Base-by-base conservation (phyloP, 2,797 vertebrate species). In the Eurystomus glaucurus region DNA sequence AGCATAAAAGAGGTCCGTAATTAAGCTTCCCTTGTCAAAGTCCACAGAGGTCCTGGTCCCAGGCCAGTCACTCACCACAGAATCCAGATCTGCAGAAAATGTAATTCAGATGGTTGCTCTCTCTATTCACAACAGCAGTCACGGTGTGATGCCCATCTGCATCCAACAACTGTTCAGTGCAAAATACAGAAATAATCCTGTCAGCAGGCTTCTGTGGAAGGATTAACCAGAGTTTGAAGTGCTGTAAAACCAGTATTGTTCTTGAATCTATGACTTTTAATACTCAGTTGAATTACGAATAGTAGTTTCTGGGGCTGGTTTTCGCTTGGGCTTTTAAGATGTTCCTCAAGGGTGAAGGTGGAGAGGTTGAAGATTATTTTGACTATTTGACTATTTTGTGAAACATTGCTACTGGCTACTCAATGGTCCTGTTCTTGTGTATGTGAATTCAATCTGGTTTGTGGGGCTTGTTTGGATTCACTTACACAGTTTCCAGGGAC, bases 1-100 rank as follows among this genome's bases (percentile, higher is more conserved):
- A 79, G 9, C 37, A 43, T 37, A 19, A 72, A 64, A 51, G 39
- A 60, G 4, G 35, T 39, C 33, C 0, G 0, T 21, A 83, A 66
- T 35, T 26, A 41, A 65, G 41, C 8, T 87, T 65, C 78, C 8
- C 37, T 46, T 37, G 9, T 29, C 28, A 25, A 57, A 68, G 41
- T 35, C 43, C 17, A 18, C 21, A 78, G 61, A n/a, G 0, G 1
- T 62, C 26, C 35, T 57, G 8, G 11, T 65, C 31, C 10, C 25
- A 75, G 41, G 8, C 20, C 28, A 61, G 2, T 35, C 3, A 0
- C 37, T 79, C 18, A 9, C 9, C 17, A 17, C 1, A 16, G 46
- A 70, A 70, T 43, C 17, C 35, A 71, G 35, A 17, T 22, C 33
- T 68, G 22, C 37, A 87, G 70, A 72, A 84, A 72, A 78, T 28